Conservation (phyloP, 2,888 invertebrate genomes). For the Trichopria drosophilae region DNA sequence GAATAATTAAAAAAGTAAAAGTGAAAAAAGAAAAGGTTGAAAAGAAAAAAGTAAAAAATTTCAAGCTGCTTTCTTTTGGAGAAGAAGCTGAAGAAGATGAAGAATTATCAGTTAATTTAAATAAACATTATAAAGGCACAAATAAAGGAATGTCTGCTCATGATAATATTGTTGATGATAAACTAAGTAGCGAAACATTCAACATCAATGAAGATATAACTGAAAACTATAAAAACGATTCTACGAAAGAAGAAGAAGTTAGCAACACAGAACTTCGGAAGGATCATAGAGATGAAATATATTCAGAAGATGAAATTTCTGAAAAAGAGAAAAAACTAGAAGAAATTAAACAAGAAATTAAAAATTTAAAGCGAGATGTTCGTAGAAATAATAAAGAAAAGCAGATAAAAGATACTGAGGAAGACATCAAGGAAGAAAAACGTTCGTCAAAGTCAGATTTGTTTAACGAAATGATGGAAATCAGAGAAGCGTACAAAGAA, state of each 20-base stretch:
- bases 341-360: conserved; percentile 75
- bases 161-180: conserved; percentile 88
- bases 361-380: conserved; percentile 69
- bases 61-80: conserved; percentile 93
- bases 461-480: conserved; percentile 63
- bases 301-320: conserved; percentile 47
- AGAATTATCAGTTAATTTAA: conserved; percentile 70
- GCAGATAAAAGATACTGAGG: conserved; percentile 56
- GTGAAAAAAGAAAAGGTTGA: conserved; percentile 54
- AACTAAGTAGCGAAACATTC: too few species aligned
- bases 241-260: conserved; percentile 34
- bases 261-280: too few species aligned
- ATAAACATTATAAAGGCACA: conserved; percentile 69
- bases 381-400: conserved; percentile 62
- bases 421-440: conserved; percentile 54
- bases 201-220: too few species aligned
- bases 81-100: conserved; percentile 97
- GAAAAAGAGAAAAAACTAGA: conserved; percentile 50
- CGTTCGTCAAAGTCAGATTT: conserved; percentile 61
- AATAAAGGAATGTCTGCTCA: conserved; percentile 94
- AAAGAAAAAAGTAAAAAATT: too few species aligned
- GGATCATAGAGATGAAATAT: too few species aligned
- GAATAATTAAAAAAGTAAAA: conserved; percentile 59
- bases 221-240: too few species aligned
- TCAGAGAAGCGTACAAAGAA: conserved; percentile 68